Conservation (phyloP, 1,140 invertebrate species). For the Daktulosphaira vitifoliae region DNA sequence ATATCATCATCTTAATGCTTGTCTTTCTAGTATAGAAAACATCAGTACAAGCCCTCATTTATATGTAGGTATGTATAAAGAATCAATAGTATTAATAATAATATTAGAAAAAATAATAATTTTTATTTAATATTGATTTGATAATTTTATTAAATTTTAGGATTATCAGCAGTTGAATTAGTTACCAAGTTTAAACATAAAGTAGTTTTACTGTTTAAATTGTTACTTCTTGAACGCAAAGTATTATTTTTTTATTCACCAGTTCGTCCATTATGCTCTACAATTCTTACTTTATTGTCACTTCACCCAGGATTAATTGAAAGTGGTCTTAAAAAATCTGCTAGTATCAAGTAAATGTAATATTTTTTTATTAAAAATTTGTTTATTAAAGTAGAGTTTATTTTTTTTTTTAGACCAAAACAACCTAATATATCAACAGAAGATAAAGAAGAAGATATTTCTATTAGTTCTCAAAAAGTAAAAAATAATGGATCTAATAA, state of each 20-base stretch:
- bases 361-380: too few species aligned
- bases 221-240: slow-evolving; percentile 80
- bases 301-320: slow-evolving; percentile 84
- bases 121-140: background rate
- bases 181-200: slow-evolving; percentile 85
- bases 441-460: background rate
- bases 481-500: background rate
- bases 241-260: slow-evolving; percentile 90
- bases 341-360: slow-evolving; percentile 60
- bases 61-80: slow-evolving; percentile 59
- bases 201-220: slow-evolving; percentile 85
- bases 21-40: slow-evolving; percentile 53
- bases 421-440: background rate
- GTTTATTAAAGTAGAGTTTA: background rate
- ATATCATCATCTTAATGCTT: slow-evolving; percentile 83
- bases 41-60: slow-evolving; percentile 61
- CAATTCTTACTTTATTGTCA: slow-evolving; percentile 80
- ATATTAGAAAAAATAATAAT: background rate
- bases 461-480: background rate
- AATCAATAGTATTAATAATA: background rate
- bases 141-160: slow-evolving; percentile 50
- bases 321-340: slow-evolving; percentile 72
- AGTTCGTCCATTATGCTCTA: slow-evolving; percentile 77
- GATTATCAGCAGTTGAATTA: slow-evolving; percentile 68
- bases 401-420: background rate